Conservation (phyloP, 2,113 vertebrate genomes). For the Corythornis cristatus region DNA sequence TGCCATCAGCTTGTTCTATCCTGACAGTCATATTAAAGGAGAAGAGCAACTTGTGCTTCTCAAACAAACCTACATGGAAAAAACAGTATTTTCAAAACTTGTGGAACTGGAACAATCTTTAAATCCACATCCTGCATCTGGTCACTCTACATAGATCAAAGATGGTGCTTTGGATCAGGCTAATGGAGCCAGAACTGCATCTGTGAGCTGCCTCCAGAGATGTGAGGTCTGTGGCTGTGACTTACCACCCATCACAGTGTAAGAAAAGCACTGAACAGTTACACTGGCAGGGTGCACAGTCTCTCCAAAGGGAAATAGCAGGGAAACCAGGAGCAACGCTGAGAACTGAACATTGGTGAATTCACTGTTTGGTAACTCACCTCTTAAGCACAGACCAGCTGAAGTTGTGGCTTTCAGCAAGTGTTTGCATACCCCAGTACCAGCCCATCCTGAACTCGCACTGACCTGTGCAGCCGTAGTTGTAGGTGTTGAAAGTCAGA, state of each 20-base stretch:
- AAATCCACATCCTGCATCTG: not conserved
- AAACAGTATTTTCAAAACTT: not conserved
- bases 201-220: not conserved
- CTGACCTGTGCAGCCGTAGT: conserved; percentile 93
- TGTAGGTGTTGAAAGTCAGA: conserved; percentile 89
- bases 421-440: not conserved
- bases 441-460: not conserved
- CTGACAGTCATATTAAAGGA: conserved; percentile 94
- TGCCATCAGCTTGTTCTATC: conserved; percentile 90
- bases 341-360: not conserved
- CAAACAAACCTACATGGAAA: conserved; percentile 86
- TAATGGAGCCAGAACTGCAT: not conserved
- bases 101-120: not conserved
- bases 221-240: not conserved
- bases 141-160: not conserved
- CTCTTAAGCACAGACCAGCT: not conserved
- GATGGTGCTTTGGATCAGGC: not conserved
- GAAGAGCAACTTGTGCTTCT: conserved; percentile 93
- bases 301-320: not conserved
- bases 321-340: not conserved
- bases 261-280: not conserved
- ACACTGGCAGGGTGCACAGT: rapidly evolving
- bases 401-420: not conserved
- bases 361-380: not conserved
- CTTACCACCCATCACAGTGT: not conserved